Evolutionary conservation across 2,113 vertebrate genomes (phyloP).

Genomic region (Cariama cristata): DNA sequence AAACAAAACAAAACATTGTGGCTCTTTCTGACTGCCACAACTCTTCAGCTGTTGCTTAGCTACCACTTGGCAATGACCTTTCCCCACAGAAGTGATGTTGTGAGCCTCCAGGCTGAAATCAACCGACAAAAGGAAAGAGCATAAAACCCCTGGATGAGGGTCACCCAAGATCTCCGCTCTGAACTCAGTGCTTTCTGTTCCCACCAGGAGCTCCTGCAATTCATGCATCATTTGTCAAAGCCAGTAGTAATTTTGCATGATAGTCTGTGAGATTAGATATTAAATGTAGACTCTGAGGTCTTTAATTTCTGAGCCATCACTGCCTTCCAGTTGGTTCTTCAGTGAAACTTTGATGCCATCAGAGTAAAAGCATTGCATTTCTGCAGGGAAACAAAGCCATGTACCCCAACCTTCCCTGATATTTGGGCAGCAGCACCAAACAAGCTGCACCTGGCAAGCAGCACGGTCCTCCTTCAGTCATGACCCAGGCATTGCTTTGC

Average conservation of each 20-base stretch:
- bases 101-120: not conserved
- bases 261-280: not conserved
- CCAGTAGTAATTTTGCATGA: not conserved
- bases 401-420: not conserved
- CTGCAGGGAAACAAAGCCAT: not conserved
- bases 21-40: not conserved
- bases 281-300: not conserved
- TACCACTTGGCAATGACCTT: conserved; percentile 37
- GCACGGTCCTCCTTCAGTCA: accelerated
- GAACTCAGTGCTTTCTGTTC: not conserved
- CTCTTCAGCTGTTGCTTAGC: conserved; percentile 22
- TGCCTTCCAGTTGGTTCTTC: not conserved
- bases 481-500: not conserved
- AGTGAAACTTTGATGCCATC: not conserved
- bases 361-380: not conserved
- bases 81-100: not conserved
- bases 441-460: not conserved
- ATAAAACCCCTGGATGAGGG: not conserved
- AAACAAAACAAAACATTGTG: not conserved
- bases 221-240: not conserved
- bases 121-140: not conserved
- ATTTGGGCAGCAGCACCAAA: not conserved
- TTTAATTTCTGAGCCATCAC: not conserved
- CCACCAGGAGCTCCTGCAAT: not conserved
- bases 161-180: not conserved